A percentile compares a stretch with the other conserved stretches of the same genome.
phyloP scores from a whole-genome alignment of 2,113 vertebrate genomes.

The Eubucco bourcierii region DNA sequence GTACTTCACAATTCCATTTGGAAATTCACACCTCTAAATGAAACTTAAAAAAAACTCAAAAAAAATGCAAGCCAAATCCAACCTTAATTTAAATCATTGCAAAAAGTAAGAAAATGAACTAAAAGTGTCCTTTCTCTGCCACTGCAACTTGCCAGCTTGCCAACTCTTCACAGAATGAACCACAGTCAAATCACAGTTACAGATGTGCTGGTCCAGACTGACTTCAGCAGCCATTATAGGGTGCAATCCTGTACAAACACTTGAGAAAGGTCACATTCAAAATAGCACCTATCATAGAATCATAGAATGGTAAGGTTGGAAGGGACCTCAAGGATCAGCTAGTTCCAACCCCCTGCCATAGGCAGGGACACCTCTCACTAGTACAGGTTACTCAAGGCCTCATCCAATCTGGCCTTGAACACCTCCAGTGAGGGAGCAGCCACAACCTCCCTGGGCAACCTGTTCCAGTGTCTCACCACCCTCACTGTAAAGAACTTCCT shows the following conservation, averaged over 20 bases:
- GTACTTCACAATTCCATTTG: conserved; percentile 3
- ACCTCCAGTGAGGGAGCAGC: too few relatives aligned
- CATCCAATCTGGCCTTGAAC: too few relatives aligned
- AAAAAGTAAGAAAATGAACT: background rate
- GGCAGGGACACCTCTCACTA: too few relatives aligned
- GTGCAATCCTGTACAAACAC: background rate
- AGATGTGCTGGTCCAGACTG: background rate
- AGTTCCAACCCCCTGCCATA: too few relatives aligned
- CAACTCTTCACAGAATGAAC: background rate
- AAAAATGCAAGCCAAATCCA: background rate
- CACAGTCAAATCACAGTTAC: background rate
- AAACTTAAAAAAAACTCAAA: background rate
- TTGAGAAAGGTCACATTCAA: background rate
- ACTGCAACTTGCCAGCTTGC: background rate
- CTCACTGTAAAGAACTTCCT: too few relatives aligned
- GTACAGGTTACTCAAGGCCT: too few relatives aligned
- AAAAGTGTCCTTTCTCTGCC: background rate
- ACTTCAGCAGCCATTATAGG: background rate
- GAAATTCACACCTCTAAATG: background rate
- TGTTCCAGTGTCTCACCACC: too few relatives aligned
- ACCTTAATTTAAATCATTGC: background rate
- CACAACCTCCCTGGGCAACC: too few relatives aligned
- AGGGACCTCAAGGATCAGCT: too few relatives aligned
- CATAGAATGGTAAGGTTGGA: too few relatives aligned
- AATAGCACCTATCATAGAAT: too few relatives aligned